Evolutionary conservation across 1,140 invertebrate species (phyloP).

Genomic region (Trichomalopsis sarcophagae): DNA sequence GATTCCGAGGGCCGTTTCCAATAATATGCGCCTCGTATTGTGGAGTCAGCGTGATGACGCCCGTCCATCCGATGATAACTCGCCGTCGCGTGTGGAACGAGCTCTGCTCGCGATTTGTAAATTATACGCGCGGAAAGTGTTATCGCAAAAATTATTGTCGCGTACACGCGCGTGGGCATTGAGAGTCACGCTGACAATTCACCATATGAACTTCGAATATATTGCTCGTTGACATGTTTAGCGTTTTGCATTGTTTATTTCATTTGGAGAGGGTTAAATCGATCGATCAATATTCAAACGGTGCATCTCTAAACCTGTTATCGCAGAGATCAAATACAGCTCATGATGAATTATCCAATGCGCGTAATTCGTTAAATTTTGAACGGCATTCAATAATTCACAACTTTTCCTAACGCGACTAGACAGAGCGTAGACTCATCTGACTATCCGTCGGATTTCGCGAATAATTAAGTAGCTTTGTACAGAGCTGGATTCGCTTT

Average conservation of each 20-base stretch:
- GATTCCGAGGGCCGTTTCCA: background rate
- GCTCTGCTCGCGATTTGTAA: background rate
- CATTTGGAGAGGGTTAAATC: background rate
- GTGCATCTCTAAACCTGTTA: no score
- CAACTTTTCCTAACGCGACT: no score
- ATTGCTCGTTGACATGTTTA: background rate
- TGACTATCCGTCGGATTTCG: background rate
- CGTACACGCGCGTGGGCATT: background rate
- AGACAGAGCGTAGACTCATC: no score
- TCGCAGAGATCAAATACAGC: no score
- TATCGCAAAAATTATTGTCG: background rate
- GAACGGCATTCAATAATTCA: no score
- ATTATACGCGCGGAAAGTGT: background rate
- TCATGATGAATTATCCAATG: no score
- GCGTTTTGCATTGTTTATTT: background rate
- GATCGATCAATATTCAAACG: no score
- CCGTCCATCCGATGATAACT: slow-evolving; percentile 15
- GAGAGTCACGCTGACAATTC: background rate
- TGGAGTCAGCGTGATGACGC: background rate
- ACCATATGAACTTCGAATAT: background rate
- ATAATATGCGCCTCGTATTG: slow-evolving; percentile 23
- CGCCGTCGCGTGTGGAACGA: background rate
- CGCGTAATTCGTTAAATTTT: no score
- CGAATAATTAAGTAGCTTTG: background rate
- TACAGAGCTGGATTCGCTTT: background rate